Percentiles rank a stretch among this genome's conserved stretches.
Evolutionary conservation across 2,113 vertebrate genomes (phyloP).

Genomic region (Microtus richardsoni): DNA sequence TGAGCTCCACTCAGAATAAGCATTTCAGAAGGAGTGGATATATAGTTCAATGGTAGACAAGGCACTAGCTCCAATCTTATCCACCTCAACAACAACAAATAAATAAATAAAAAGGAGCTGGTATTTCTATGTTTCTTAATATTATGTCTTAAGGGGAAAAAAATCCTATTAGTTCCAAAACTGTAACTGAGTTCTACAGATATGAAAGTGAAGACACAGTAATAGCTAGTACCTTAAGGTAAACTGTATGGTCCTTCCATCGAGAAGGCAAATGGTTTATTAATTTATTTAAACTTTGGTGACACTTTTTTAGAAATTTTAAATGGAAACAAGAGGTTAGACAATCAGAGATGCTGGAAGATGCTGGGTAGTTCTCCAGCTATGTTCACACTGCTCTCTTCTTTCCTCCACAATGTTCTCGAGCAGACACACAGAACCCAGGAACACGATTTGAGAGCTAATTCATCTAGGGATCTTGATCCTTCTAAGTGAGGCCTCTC

Average conservation of each 20-base stretch:
- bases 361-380: not conserved
- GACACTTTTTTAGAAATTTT: not conserved
- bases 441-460: not conserved
- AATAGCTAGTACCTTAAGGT: not conserved
- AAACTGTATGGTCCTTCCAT: not conserved
- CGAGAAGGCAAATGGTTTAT: not conserved
- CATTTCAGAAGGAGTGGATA: not conserved
- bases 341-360: not conserved
- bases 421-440: not conserved
- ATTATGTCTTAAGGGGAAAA: not conserved
- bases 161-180: not conserved
- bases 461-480: not conserved
- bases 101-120: not conserved
- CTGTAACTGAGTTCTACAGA: not conserved
- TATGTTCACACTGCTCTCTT: not conserved
- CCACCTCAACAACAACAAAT: not conserved
- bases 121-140: slow-evolving; percentile 34
- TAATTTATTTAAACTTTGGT: slow-evolving; percentile 1
- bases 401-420: not conserved
- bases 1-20: not conserved
- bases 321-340: slow-evolving; percentile 5
- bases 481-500: not conserved
- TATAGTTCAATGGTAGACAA: not conserved
- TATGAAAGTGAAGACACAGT: not conserved
- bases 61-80: not conserved